phyloP scores from a whole-genome alignment of 2,888 invertebrate genomes.

The Brachypalpus laphriformis region DNA sequence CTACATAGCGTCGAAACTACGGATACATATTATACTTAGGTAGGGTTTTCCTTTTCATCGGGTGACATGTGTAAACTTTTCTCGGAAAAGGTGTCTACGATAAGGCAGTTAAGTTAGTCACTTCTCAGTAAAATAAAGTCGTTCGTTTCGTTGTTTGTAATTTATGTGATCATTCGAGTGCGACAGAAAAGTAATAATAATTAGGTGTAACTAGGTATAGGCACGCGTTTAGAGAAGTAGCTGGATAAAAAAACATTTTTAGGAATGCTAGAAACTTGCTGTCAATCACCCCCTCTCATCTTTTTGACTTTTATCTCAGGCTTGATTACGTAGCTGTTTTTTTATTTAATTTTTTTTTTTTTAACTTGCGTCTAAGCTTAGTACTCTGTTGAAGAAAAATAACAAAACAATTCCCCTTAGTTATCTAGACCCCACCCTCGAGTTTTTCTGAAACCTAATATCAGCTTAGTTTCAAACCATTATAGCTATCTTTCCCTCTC shows the following conservation, averaged over 20 bases:
- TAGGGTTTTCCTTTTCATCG: conserved; percentile 10
- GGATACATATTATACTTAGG: not conserved
- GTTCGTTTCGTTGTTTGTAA: not conserved
- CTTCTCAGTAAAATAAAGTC: not conserved
- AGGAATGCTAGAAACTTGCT: too few species aligned
- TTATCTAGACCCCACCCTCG: too few species aligned
- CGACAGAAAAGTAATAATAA: not conserved
- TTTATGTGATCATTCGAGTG: not conserved
- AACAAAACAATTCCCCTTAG: too few species aligned
- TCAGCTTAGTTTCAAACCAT: too few species aligned
- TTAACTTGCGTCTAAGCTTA: too few species aligned
- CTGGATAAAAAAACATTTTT: not conserved
- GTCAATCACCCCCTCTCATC: too few species aligned
- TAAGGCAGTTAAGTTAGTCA: conserved; percentile 11
- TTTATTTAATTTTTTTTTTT: too few species aligned
- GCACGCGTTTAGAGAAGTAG: not conserved
- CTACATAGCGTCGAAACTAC: not conserved
- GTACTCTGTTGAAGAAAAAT: too few species aligned
- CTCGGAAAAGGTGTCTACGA: conserved; percentile 11
- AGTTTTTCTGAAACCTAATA: too few species aligned
- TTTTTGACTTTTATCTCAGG: too few species aligned
- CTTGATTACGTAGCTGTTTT: too few species aligned
- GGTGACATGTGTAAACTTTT: conserved; percentile 9
- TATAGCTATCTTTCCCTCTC: too few species aligned
- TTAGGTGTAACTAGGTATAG: not conserved